A percentile compares a stretch with the other conserved stretches of the same genome.
Evolutionary conservation across 1,140 invertebrate species (phyloP).

Genomic region (Pogonomyrmex californicus): DNA sequence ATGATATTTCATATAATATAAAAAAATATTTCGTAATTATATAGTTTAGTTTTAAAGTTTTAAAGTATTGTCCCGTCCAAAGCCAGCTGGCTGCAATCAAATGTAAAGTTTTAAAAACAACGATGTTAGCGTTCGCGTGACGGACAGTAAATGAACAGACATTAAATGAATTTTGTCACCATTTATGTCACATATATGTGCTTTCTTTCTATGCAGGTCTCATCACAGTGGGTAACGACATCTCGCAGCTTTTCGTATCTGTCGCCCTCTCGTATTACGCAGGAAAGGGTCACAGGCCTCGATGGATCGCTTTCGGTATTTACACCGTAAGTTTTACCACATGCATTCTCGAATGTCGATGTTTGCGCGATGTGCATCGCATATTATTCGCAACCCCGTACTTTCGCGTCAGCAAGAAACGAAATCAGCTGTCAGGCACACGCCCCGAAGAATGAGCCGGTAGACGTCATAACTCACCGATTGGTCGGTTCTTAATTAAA

Average conservation of each 20-base stretch:
- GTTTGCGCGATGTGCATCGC: neutral
- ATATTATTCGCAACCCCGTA: conserved; percentile 36
- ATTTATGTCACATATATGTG: conserved; percentile 18
- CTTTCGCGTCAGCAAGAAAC: conserved; percentile 52
- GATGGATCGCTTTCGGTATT: conserved; percentile 91
- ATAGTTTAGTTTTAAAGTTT: neutral
- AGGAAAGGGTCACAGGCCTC: conserved; percentile 90
- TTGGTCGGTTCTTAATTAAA: conserved; percentile 83
- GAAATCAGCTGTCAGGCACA: conserved; percentile 70
- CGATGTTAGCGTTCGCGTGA: neutral
- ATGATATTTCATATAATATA: no score
- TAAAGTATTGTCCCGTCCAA: neutral
- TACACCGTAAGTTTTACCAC: conserved; percentile 86
- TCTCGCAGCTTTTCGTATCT: conserved; percentile 88
- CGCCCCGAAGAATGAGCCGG: conserved; percentile 67
- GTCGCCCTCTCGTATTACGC: conserved; percentile 90
- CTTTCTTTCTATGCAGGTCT: conserved; percentile 86
- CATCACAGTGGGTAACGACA: conserved; percentile 91
- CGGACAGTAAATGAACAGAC: neutral
- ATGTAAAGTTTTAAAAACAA: neutral
- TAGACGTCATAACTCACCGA: conserved; percentile 75
- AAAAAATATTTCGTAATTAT: neutral
- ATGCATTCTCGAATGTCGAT: conserved; percentile 7
- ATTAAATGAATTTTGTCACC: conserved; percentile 20
- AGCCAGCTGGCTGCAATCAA: neutral